Conservation (phyloP, 2,113 vertebrate species). For the Pseudorectes ferrugineus region DNA sequence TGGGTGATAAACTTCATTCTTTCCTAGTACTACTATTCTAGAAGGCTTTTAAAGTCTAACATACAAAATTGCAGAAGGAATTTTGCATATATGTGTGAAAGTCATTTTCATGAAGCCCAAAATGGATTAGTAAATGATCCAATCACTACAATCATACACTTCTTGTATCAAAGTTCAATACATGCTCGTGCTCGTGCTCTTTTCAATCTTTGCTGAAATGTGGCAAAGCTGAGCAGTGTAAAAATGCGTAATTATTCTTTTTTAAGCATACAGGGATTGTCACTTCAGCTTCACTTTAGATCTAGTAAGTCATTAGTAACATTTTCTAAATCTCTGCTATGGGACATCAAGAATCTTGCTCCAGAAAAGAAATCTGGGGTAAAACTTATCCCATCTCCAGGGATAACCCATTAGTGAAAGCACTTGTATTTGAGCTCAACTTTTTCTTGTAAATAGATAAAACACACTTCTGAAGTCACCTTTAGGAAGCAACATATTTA, state of each 20-base stretch:
- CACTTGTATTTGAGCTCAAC: neutral
- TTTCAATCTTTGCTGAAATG: neutral
- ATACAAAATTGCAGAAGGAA: neutral
- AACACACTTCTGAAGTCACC: neutral
- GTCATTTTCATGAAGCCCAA: neutral
- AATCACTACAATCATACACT: neutral
- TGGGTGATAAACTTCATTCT: neutral
- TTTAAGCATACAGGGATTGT: neutral
- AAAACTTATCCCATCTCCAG: neutral
- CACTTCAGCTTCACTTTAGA: neutral
- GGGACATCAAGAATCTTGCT: neutral
- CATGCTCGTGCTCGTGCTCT: rapidly evolving
- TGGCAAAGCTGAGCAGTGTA: neutral
- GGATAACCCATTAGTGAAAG: neutral
- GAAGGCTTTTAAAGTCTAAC: neutral
- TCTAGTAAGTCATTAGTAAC: neutral
- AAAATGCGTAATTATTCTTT: neutral
- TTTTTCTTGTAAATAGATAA: neutral
- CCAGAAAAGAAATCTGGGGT: neutral
- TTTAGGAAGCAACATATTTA: neutral
- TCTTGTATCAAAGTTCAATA: neutral
- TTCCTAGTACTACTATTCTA: neutral
- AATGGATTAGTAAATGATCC: neutral
- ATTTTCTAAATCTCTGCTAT: neutral
- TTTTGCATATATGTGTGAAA: neutral